Evolutionary conservation across 2,797 vertebrate species (phyloP), one percentile per base, ranked within the genome.

Genomic region (Bryconaethiops microstoma): DNA sequence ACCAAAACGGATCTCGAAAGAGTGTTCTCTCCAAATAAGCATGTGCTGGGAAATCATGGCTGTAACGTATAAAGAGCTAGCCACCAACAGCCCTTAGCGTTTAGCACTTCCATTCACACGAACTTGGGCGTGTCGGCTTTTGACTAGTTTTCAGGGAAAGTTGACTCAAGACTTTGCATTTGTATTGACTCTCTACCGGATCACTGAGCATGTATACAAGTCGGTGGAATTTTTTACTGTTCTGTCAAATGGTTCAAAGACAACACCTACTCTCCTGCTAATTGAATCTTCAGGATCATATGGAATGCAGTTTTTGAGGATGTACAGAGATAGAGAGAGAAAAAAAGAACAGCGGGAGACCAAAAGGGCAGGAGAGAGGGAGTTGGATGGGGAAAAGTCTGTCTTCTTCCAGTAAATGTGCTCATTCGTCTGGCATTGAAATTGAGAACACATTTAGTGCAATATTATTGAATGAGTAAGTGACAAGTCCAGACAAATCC

Each of bases 401-500:
- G 17, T 48, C 60, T 76, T 35, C 64, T 76, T 81, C 73, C 79
- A 81, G 79, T 81, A 76, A 81, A 76, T 70, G 55, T 76, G 79
- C 74, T 81, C 65, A 76, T 62, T 52, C 29, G n/a, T 81, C 65
- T 81, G 79, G 74, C 57, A 71, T 39, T 79, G 65, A 76, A 81
- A 76, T 76, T 62, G 74, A 81, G 65, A 81, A 75, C 65, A 81
- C 55, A 77, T 81, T 70, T 75, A 35, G 45, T 10, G 45, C 67
- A n/a, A 69, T 74, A 60, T 76, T 81, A 60, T 16, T 40, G 57
- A 76, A 45, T 39, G 74, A 81, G 23, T 70, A 81, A 81, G 54
- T 81, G 73, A 81, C 74, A 76, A 81, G 80, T 71, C 45, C 74
- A 81, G 67, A 77, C 74, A 81, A 69, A 70, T 48, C 64, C 52